Base-by-base conservation (phyloP, 2,888 invertebrate genomes). In the Limnephilus marmoratus region DNA sequence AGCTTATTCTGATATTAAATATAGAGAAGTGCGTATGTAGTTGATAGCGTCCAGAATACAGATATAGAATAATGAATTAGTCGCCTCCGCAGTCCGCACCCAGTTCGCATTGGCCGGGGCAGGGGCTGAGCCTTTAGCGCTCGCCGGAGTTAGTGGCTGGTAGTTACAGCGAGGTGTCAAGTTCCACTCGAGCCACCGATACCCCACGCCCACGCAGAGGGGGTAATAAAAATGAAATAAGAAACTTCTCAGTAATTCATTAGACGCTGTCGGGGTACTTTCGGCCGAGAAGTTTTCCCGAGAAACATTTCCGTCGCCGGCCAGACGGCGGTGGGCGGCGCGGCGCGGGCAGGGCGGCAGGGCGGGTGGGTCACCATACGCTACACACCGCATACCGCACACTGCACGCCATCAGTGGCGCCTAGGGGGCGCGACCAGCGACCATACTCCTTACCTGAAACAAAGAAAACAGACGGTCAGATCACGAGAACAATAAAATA, bases 191-290 rank as follows among this genome's bases (percentile, higher is more conserved):
- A 82, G 31, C 12, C 82, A 12, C 82, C 34, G 82, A 82, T 82
- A 34, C 82, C 82, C 31, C 31, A 31, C 29, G 85, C 85, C 85
- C 85, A n/a, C n/a, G 45, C 41, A n/a, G 49, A 86, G 41, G 29
- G 41, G 31, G n/a, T 86, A 37, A 45, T 86, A 86, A 86, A 86
- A 45, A 86, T 86, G 86, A 86, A 86, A 86, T 86, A 86, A 49
- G 86, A 49, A 86, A 86, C 45, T 49, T 29, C 29, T 45, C 45
- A 45, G 37, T 34, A 41, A 83, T 83, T 83, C 34, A 83, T 83
- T 34, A 83, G 83, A 41, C 37, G 37, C 83, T 83, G 83, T 34
- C 83, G 83, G 37, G 83, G 37, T 37, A 83, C 83, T 83, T 34
- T 34, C 29, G 82, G 31, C 31, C 83, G 31, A 37, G 29, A 31